A percentile compares a stretch with the other conserved stretches of the same genome.
Evolutionary conservation across 2,113 vertebrate genomes (phyloP).

Genomic region (Oxyruncus cristatus): DNA sequence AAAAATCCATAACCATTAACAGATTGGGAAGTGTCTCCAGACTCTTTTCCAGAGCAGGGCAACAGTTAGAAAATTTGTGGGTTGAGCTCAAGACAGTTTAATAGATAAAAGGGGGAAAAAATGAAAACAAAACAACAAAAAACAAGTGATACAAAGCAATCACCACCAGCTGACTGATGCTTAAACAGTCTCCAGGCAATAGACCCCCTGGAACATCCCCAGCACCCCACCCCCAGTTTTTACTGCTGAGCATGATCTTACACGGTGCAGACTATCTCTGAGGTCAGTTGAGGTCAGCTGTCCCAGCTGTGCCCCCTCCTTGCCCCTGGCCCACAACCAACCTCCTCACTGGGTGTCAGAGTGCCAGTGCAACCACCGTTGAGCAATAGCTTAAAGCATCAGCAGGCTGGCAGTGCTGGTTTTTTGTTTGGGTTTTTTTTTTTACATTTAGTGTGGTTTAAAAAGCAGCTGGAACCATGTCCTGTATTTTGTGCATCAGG

Average conservation of each 20-base stretch:
- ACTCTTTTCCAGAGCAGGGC: background rate
- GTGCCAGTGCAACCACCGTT: rapidly evolving
- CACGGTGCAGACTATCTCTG: background rate
- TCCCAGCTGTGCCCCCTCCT: background rate
- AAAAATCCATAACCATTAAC: background rate
- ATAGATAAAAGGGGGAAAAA: background rate
- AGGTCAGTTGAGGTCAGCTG: background rate
- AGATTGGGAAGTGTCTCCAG: background rate
- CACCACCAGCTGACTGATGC: background rate
- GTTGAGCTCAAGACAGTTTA: background rate
- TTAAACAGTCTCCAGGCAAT: background rate
- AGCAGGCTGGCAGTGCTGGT: rapidly evolving
- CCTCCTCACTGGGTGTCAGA: background rate
- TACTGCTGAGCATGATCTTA: background rate
- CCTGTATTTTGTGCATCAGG: background rate
- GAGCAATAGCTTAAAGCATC: background rate
- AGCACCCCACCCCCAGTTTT: background rate
- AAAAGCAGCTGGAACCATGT: background rate
- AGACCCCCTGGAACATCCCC: background rate
- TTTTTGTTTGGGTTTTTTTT: too few species aligned
- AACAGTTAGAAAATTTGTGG: background rate
- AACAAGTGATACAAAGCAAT: background rate
- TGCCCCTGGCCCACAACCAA: background rate
- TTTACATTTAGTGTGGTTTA: background rate
- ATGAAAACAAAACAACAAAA: background rate